Conservation (phyloP, 2,888 invertebrate species). For the Patella depressa region DNA sequence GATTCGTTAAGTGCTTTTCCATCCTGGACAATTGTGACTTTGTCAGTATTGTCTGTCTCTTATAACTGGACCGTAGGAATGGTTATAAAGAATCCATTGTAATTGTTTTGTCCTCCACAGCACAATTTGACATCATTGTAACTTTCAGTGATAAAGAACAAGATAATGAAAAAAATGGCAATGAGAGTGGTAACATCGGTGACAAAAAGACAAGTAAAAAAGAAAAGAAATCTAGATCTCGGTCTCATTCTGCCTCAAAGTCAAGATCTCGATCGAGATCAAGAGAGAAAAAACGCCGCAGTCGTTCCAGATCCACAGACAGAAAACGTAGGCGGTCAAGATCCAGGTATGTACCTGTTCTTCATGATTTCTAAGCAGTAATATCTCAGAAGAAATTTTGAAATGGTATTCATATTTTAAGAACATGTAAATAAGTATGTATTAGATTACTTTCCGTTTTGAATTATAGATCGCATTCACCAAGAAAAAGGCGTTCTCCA, state of each 20-base stretch:
- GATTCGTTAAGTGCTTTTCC: too few species aligned
- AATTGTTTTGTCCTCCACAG: too few species aligned
- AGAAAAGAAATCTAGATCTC: constrained; percentile 30
- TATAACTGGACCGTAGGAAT: constrained; percentile 1
- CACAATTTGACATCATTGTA: too few species aligned
- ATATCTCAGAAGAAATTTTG: too few species aligned
- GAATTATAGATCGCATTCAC: constrained; percentile 48
- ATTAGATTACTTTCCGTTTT: not conserved
- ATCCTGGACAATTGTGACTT: not conserved
- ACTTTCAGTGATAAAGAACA: not conserved
- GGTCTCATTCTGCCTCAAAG: constrained; percentile 23
- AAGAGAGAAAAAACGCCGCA: constrained; percentile 32
- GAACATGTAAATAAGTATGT: too few species aligned
- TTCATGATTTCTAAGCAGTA: too few species aligned
- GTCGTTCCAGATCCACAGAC: constrained; percentile 45
- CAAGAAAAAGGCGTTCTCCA: constrained; percentile 40
- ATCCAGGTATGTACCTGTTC: constrained; percentile 24
- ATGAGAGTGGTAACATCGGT: constrained; percentile 30
- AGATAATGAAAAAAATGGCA: constrained; percentile 29
- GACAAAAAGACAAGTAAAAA: constrained; percentile 32
- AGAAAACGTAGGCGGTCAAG: constrained; percentile 31
- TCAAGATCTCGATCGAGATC: constrained; percentile 37
- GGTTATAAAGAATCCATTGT: not conserved
- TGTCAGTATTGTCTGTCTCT: not conserved
- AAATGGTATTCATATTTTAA: too few species aligned